Percentiles rank a stretch among this genome's conserved stretches.
Evolutionary conservation across 2,888 invertebrate genomes (phyloP).

Genomic region (Ceriagrion tenellum): DNA sequence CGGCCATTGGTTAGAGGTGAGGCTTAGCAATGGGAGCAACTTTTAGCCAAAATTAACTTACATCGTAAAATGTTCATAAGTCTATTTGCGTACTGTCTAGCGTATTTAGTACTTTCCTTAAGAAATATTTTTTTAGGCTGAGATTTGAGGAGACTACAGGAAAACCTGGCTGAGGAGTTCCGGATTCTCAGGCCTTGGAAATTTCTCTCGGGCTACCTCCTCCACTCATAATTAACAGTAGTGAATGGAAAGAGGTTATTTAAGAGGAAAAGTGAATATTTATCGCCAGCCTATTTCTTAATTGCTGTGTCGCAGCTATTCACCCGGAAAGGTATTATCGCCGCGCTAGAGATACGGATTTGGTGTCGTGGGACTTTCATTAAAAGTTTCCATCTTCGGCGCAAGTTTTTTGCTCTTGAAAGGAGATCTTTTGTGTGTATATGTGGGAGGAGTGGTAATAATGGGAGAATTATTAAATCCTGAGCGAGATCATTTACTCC

Average conservation of each 20-base stretch:
- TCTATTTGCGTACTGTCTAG: no score
- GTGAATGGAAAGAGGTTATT: not conserved
- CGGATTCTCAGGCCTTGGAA: not conserved
- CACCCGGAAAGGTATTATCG: not conserved
- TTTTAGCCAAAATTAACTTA: no score
- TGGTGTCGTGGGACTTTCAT: not conserved
- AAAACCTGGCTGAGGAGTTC: not conserved
- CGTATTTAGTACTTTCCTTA: not conserved
- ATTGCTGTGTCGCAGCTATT: not conserved
- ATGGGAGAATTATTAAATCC: not conserved
- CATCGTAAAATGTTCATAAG: no score
- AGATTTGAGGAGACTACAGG: not conserved
- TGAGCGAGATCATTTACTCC: not conserved
- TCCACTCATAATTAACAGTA: not conserved
- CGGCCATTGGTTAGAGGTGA: no score
- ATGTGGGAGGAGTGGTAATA: not conserved
- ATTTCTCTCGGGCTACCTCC: not conserved
- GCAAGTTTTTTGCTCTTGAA: not conserved
- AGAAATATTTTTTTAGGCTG: not conserved
- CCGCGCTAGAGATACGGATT: not conserved
- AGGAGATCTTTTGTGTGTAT: not conserved
- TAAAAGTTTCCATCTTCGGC: not conserved
- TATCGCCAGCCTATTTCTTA: not conserved
- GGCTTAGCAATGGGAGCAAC: no score
- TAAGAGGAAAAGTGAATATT: not conserved